Evolutionary conservation across 2,888 invertebrate genomes (phyloP).

Genomic region (Lagria hirta): DNA sequence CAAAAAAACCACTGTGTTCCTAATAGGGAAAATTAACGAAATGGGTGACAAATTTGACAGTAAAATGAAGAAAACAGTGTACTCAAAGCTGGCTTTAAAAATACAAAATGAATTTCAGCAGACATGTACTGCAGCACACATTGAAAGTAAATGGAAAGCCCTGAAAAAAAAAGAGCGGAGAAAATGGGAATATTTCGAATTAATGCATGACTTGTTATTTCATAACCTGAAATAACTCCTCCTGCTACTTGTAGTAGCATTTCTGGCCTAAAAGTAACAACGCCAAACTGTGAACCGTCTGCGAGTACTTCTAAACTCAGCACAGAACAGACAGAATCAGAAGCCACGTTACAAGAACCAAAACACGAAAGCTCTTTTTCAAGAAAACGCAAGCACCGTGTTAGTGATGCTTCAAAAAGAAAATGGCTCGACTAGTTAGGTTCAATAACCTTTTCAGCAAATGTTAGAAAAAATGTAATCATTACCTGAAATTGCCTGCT

Average conservation of each 20-base stretch:
- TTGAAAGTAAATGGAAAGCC: constrained; percentile 17
- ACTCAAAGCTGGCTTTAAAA: too few species aligned
- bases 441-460: background rate
- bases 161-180: constrained; percentile 10
- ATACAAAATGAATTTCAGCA: too few species aligned
- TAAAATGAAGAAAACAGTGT: too few species aligned
- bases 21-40: too few species aligned
- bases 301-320: background rate
- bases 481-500: too few species aligned
- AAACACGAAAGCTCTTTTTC: background rate
- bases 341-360: background rate
- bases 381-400: background rate
- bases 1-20: too few species aligned
- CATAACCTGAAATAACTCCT: constrained; percentile 16
- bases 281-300: background rate
- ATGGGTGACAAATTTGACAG: too few species aligned
- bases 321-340: background rate
- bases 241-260: constrained; percentile 12
- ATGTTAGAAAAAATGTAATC: background rate
- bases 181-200: constrained; percentile 11
- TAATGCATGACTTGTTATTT: constrained; percentile 6
- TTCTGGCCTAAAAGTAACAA: background rate
- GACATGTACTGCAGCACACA: too few species aligned
- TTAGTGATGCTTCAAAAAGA: background rate
- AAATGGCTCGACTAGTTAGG: background rate